A percentile compares a stretch with the other conserved stretches of the same genome.
These are phyloP conservation scores for Microcebus jonahi DNA, from an alignment of 2,113 vertebrate genomes.

Conservation along the genomic window DNA sequence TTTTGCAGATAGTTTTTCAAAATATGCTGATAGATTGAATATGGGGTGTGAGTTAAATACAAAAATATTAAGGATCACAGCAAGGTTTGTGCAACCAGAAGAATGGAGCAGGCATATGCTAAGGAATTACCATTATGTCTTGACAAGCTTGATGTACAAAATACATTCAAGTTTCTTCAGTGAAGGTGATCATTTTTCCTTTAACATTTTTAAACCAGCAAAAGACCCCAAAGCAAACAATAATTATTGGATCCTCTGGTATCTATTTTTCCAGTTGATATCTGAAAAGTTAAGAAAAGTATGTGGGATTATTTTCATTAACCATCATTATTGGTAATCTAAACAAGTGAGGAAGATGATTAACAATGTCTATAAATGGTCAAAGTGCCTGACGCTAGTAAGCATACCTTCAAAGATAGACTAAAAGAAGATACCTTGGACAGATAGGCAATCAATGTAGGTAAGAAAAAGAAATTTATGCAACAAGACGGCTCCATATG, in stretches of 20 bases:
- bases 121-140: not conserved
- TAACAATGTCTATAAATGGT: not conserved
- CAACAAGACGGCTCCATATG: not conserved
- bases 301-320: not conserved
- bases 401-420: not conserved
- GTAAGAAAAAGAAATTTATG: not conserved
- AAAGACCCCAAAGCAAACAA: not conserved
- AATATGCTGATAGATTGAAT: constrained; percentile 7
- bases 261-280: constrained; percentile 25
- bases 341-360: not conserved
- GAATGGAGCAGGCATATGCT: not conserved
- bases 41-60: not conserved
- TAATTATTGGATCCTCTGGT: not conserved
- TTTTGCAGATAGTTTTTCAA: not conserved
- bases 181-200: not conserved
- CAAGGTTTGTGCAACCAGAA: not conserved
- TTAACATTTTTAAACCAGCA: not conserved
- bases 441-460: not conserved
- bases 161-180: not conserved
- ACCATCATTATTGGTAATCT: not conserved
- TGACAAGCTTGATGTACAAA: not conserved
- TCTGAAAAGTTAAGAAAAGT: not conserved
- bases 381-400: not conserved
- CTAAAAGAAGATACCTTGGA: not conserved
- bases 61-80: not conserved